These are phyloP conservation scores for Drepanosiphum platanoidis DNA, from an alignment of 2,888 invertebrate species.

Conservation along the genomic window DNA sequence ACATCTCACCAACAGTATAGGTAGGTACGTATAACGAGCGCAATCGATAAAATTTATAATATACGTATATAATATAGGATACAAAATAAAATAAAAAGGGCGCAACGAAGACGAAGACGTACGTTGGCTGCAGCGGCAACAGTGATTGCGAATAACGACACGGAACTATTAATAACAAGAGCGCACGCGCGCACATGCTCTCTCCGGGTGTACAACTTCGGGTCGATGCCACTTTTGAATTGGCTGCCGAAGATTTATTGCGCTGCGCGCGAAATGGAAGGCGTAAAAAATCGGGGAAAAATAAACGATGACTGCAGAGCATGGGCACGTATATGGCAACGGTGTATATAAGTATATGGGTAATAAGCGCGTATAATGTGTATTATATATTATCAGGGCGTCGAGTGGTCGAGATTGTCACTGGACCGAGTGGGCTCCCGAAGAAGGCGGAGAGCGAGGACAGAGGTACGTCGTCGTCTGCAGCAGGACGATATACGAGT, in stretches of 20 bases:
- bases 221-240: background rate
- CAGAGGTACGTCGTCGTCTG: background rate
- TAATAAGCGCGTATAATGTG: too few species aligned
- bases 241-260: background rate
- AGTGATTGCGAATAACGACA: background rate
- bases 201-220: background rate
- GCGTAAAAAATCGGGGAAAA: background rate
- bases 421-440: background rate
- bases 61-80: background rate
- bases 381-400: background rate
- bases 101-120: background rate
- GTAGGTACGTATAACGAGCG: background rate
- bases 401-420: background rate
- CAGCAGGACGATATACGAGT: background rate
- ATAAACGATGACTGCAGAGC: background rate
- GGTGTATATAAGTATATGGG: background rate
- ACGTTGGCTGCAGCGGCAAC: too few species aligned
- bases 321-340: background rate
- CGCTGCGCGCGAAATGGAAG: background rate
- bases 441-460: background rate
- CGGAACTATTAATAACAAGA: background rate
- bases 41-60: background rate
- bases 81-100: background rate
- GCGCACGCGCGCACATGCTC: background rate
- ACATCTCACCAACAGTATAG: background rate